Evolutionary conservation across 30 jellyfish, hydroid and myxozoan species (phyloP).

Genomic region (Hydractinia echinata): DNA sequence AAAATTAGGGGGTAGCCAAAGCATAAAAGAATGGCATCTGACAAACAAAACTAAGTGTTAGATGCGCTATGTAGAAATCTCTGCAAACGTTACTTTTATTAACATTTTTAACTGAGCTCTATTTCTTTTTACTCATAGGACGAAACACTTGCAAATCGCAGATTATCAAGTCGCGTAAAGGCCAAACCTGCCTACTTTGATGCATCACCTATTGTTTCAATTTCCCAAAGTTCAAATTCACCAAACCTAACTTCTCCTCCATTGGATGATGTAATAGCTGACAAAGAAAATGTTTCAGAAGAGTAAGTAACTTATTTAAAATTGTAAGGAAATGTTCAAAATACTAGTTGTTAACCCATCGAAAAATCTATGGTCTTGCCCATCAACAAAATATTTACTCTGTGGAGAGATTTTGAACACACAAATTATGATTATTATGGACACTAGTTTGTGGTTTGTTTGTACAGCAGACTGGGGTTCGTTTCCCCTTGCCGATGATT

Average conservation of each 20-base stretch:
- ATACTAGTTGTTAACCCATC: neutral
- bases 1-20: no score
- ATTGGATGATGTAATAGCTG: neutral
- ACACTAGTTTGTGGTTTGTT: neutral
- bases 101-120: neutral
- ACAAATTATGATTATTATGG: neutral
- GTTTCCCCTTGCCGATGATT: no score
- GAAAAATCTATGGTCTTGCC: neutral
- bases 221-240: neutral
- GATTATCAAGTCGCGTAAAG: conserved; percentile 16
- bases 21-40: no score
- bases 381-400: neutral
- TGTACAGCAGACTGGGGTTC: no score
- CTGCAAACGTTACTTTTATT: neutral
- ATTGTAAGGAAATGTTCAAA: neutral
- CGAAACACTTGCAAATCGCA: neutral
- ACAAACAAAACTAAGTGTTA: no score
- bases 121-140: neutral
- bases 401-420: no score
- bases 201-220: conserved; percentile 29
- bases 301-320: neutral
- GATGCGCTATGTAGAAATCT: neutral
- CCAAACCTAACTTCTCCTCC: conserved; percentile 15
- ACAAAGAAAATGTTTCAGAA: conserved; percentile 11
- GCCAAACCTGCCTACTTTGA: conserved; percentile 35